phyloP scores from a whole-genome alignment of 2,888 invertebrate genomes.

The Hirtodrosophila confusa region DNA sequence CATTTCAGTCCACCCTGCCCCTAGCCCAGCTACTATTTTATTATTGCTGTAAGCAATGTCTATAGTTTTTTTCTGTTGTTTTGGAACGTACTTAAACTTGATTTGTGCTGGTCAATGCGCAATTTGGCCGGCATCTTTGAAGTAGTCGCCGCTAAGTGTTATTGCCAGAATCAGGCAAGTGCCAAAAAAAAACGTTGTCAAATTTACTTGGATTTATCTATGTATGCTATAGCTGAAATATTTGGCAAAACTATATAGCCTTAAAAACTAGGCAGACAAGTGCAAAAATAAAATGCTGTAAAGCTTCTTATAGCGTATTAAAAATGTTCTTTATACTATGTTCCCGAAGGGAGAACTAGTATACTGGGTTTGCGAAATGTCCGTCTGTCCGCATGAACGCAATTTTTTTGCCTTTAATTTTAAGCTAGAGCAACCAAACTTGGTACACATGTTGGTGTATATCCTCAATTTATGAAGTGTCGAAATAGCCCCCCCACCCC shows the following conservation, averaged over 20 bases:
- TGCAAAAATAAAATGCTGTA: no score
- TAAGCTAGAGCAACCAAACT: no score
- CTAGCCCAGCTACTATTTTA: background rate
- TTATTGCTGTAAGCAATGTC: conserved; percentile 10
- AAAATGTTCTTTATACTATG: no score
- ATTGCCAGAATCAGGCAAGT: conserved; percentile 41
- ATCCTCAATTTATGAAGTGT: no score
- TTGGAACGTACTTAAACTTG: conserved; percentile 41
- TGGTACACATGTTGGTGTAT: no score
- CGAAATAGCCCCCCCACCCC: no score
- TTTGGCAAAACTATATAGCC: conserved; percentile 1
- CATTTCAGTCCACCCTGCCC: conserved; percentile 14
- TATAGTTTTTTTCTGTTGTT: conserved; percentile 22
- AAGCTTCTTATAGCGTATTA: no score
- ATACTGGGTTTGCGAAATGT: no score
- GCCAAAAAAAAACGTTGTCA: conserved; percentile 46
- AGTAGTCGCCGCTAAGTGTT: conserved; percentile 23
- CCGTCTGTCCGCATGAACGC: no score
- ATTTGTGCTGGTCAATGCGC: conserved; percentile 57
- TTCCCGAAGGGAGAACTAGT: no score
- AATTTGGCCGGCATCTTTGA: conserved; percentile 49
- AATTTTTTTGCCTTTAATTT: no score
- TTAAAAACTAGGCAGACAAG: no score
- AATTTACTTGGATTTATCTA: conserved; percentile 40
- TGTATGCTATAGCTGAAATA: conserved; percentile 14